Evolutionary conservation across 1,140 invertebrate species (phyloP).

Genomic region (Berghia stephanieae): DNA sequence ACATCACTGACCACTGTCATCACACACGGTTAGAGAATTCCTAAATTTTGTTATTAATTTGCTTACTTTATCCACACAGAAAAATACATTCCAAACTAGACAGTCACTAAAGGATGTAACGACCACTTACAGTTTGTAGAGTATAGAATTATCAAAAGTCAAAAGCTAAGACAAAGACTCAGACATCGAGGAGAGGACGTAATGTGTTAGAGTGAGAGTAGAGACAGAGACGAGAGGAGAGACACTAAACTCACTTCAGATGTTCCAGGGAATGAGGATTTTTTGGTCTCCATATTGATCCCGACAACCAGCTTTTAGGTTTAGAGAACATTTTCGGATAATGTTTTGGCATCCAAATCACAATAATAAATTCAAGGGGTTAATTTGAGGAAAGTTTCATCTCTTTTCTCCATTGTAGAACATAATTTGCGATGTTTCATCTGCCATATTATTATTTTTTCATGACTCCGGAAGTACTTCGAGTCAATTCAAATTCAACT

Average conservation of each 20-base stretch:
- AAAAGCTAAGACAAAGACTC: neutral
- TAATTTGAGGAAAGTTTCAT: neutral
- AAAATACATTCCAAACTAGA: neutral
- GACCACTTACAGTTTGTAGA: neutral
- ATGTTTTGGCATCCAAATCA: neutral
- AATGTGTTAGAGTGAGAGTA: neutral
- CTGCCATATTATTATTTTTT: too few relatives aligned
- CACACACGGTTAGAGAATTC: too few relatives aligned
- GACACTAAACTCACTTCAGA: conserved; percentile 79
- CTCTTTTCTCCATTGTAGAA: too few relatives aligned
- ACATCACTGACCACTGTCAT: too few relatives aligned
- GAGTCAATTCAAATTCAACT: too few relatives aligned
- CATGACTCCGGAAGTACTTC: too few relatives aligned
- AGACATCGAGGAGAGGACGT: neutral
- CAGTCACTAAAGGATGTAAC: neutral
- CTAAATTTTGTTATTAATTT: too few relatives aligned
- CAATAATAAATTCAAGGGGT: neutral
- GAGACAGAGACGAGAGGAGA: neutral
- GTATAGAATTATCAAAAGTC: neutral
- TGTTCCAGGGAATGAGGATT: conserved; percentile 96
- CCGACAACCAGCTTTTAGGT: conserved; percentile 69
- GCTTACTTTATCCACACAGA: too few relatives aligned
- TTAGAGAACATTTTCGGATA: conserved; percentile 51
- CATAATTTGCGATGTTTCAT: too few relatives aligned
- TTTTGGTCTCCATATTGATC: conserved; percentile 88